A percentile compares a stretch with the other conserved stretches of the same genome.
Conservation (phyloP, 2,888 invertebrate species). For the Melieria omissa region DNA sequence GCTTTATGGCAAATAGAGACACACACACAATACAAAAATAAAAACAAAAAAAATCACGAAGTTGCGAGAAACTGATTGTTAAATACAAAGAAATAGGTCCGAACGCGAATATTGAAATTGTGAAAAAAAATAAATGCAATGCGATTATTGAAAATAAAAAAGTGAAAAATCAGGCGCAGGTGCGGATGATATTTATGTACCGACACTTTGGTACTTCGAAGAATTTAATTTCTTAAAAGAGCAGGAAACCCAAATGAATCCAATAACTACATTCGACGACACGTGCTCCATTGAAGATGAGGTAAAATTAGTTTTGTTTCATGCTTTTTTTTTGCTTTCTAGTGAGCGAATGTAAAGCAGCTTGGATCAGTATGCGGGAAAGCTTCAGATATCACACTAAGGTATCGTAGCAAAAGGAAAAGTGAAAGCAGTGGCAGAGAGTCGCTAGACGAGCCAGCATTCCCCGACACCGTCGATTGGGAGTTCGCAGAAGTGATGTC, state of each 20-base stretch:
- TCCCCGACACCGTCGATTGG: neutral
- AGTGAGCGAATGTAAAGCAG: neutral
- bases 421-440: neutral
- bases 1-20: too few relatives aligned
- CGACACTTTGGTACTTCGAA: neutral
- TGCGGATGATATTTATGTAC: neutral
- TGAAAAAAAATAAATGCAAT: neutral
- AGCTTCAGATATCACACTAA: neutral
- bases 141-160: neutral
- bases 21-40: too few relatives aligned
- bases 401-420: neutral
- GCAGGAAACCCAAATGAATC: too few relatives aligned
- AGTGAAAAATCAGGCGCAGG: conserved; percentile 1
- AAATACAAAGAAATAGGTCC: neutral
- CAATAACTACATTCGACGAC: too few relatives aligned
- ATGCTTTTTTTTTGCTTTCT: neutral
- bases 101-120: neutral
- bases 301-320: neutral
- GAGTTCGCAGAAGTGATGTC: neutral
- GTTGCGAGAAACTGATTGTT: neutral
- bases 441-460: neutral
- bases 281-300: too few relatives aligned
- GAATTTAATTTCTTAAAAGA: neutral
- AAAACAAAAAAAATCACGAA: too few relatives aligned
- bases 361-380: too few relatives aligned